A percentile compares a stretch with the other conserved stretches of the same genome.
phyloP scores from a whole-genome alignment of 2,888 invertebrate species.

The Ametastegia equiseti region DNA sequence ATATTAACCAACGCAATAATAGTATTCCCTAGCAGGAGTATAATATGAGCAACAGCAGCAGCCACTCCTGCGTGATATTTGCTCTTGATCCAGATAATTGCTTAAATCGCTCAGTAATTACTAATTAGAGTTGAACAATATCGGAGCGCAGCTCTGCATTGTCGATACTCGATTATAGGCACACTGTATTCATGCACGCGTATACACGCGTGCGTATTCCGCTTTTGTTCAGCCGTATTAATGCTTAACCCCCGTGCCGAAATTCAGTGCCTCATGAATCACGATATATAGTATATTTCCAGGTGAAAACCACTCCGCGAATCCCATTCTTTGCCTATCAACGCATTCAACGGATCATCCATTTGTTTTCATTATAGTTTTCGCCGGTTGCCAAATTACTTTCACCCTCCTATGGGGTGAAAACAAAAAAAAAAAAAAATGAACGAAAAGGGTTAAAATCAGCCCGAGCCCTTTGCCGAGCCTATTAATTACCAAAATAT shows the following conservation, averaged over 20 bases:
- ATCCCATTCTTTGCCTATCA: background rate
- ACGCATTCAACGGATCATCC: background rate
- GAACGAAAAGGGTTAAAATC: background rate
- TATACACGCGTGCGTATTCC: no score
- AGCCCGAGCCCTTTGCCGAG: no score
- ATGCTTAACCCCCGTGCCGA: background rate
- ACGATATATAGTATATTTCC: background rate
- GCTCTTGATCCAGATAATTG: conserved; percentile 4
- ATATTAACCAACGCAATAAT: background rate
- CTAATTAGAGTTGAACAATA: background rate
- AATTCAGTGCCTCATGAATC: background rate
- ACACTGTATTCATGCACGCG: background rate
- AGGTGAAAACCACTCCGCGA: background rate
- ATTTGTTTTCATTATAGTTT: conserved; percentile 16
- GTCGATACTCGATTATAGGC: background rate
- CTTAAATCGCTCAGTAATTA: conserved; percentile 10
- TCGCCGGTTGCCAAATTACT: background rate
- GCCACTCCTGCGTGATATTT: background rate
- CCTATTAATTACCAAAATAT: no score
- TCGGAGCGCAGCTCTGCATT: background rate
- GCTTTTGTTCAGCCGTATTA: conserved; percentile 14
- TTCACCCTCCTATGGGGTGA: background rate
- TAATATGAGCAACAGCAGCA: no score
- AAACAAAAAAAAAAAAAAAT: background rate
- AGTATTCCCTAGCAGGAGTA: background rate